Base-by-base conservation (phyloP, 2,888 invertebrate species). In the Tipula helvola region DNA sequence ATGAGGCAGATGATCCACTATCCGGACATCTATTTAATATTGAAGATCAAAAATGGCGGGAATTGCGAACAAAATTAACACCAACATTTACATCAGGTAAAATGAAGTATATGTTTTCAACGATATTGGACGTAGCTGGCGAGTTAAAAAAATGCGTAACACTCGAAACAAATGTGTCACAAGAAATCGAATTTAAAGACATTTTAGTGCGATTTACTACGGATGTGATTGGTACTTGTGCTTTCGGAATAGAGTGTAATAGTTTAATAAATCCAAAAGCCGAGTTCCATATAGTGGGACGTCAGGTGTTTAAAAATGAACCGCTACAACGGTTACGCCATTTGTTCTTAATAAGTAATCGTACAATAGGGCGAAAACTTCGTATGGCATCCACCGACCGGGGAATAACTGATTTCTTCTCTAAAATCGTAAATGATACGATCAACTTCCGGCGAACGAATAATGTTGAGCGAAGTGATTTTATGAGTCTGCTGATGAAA, bases 41-140 rank as follows among this genome's bases (percentile, higher is more conserved):
- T 84, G 91, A 92, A 86, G 94, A 93, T 0, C 91, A 92, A 8
- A 92, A 93, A 86, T 96, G 96, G 95, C 94, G 93, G 89, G 92
- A 91, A 86, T 90, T 95, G 39, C 92, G 95, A n/a, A 88, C 92
- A 0, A 94, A 94, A 88, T 90, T 95, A 89, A 93, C 95, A 0
- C 94, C 95, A 0, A 93, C 94, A 0, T 96, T 95, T 89, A 93
- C 95, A 0, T 93, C 95, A 0, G 94, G 94, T 7, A 95, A 95
- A 90, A 90, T 95, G 86, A 95, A 94, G 89, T 92, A 91, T 2
- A 94, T 95, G 94, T 94, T 94, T 88, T 91, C 92, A 0, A 92
- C 93, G 0, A 93, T 95, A 12, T 92, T 93, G 57, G 91, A 93
- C 44, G 93, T 94, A 87, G 93, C 93, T 0, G 90, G 92, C 13